Conservation (phyloP, 2,113 vertebrate species). For the Himantopus leucocephalus region DNA sequence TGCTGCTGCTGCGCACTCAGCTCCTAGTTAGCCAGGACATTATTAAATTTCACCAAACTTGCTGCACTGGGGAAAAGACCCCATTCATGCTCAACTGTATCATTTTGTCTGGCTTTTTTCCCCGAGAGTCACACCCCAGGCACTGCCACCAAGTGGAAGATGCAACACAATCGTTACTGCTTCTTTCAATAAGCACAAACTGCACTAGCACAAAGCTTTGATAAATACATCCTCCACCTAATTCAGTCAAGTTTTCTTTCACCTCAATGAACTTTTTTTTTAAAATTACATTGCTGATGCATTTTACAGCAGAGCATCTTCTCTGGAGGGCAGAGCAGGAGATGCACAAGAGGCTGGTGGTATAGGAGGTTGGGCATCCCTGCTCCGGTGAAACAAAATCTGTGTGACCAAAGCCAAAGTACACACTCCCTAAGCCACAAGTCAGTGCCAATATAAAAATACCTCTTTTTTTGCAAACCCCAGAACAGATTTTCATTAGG, state of each 20-base stretch:
- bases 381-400: background rate
- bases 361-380: background rate
- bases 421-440: background rate
- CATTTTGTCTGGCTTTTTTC: background rate
- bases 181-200: background rate
- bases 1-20: background rate
- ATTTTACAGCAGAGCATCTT: background rate
- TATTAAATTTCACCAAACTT: background rate
- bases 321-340: background rate
- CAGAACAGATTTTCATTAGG: slow-evolving; percentile 6
- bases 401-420: background rate
- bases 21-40: background rate
- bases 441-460: background rate
- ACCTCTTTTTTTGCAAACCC: background rate
- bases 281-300: background rate
- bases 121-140: background rate
- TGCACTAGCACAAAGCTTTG: background rate
- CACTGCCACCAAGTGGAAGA: background rate
- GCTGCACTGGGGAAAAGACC: fast-evolving
- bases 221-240: background rate
- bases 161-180: too few relatives aligned
- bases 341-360: background rate
- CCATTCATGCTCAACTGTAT: fast-evolving
- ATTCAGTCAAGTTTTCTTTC: background rate
- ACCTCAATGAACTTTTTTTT: background rate